Base-by-base conservation (phyloP, 2,888 invertebrate species). In the Melikaiella ostensackeni region DNA sequence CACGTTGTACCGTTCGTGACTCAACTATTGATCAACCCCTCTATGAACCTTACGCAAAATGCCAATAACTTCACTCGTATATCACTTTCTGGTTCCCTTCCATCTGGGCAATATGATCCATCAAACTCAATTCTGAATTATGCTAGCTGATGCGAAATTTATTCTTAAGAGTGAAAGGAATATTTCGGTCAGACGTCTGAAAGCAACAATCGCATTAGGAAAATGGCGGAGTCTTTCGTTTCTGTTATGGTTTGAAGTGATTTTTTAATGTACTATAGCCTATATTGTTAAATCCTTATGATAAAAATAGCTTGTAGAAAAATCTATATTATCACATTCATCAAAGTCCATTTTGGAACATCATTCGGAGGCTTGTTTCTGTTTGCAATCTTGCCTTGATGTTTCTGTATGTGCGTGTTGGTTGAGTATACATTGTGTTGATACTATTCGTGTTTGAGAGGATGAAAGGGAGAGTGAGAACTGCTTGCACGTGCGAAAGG, bases 21-120 rank as follows among this genome's bases (percentile, higher is more conserved):
- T 70, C 70, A 70, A 70, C 55, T 70, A 70, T 70, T 70, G 50
- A 70, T 33, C 50, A n/a, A 70, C 19, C 70, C 2, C n/a, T 13
- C 19, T 55, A 27, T 50, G n/a, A 55, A 50, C 11, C 33, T 70
- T 70, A 70, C 16, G 50, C 50, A 33, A 70, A 70, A 50, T 70
- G 30, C n/a, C 21, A 30, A 70, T 30, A 30, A 50, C 30, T 70
- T 50, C 42, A 16, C 42, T 42, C 42, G 16, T 30, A 33, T 70
- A 50, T 70, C 59, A 59, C 59, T 50, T 50, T 66, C 24, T 42
- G 16, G 8, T 42, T 46, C 33, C 63, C 63, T 33, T 33, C 33
- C 63, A 63, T 21, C 16, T 42, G 59, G 27, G 6, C 59, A 59
- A 59, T 59, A 27, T 59, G 27, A 59, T 59, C 27, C 59, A 59